Percentiles rank a stretch among this genome's conserved stretches.
phyloP scores from a whole-genome alignment of 2,888 invertebrate species.

The Trichacis sp. region DNA sequence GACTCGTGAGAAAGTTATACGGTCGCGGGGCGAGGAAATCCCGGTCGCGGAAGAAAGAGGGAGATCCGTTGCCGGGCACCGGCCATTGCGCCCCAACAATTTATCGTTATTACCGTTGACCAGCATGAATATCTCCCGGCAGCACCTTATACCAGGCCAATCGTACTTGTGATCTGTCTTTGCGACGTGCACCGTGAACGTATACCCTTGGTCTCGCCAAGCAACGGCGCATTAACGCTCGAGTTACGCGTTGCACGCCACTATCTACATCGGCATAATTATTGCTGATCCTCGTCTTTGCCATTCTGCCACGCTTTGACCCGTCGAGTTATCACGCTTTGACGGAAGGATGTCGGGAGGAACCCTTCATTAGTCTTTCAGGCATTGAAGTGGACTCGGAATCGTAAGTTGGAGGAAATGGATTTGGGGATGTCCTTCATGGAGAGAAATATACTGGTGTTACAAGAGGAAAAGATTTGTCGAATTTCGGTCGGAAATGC shows the following conservation, averaged over 20 bases:
- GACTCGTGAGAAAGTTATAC: constrained; percentile 39
- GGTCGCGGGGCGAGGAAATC: constrained; percentile 7
- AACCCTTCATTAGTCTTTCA: too few species aligned
- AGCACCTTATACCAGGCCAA: constrained; percentile 50
- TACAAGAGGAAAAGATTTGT: too few species aligned
- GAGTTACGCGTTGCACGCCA: constrained; percentile 56
- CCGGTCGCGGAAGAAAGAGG: constrained; percentile 2
- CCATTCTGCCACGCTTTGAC: constrained; percentile 32
- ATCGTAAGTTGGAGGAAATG: too few species aligned
- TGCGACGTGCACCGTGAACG: constrained; percentile 39
- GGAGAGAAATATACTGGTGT: too few species aligned
- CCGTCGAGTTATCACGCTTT: constrained; percentile 28
- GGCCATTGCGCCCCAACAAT: constrained; percentile 56
- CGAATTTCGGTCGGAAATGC: too few species aligned
- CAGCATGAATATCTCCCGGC: constrained; percentile 58
- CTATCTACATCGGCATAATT: constrained; percentile 65
- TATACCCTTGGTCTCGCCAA: constrained; percentile 33
- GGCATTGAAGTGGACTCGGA: too few species aligned
- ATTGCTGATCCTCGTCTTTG: constrained; percentile 51
- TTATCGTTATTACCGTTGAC: constrained; percentile 62
- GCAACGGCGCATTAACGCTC: constrained; percentile 59
- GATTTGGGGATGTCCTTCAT: too few species aligned
- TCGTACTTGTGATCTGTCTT: constrained; percentile 52
- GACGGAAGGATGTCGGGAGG: not conserved
- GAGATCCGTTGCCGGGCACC: constrained; percentile 37